Evolutionary conservation across 2,797 vertebrate species (phyloP).

Genomic region (Austrolebias charrua): DNA sequence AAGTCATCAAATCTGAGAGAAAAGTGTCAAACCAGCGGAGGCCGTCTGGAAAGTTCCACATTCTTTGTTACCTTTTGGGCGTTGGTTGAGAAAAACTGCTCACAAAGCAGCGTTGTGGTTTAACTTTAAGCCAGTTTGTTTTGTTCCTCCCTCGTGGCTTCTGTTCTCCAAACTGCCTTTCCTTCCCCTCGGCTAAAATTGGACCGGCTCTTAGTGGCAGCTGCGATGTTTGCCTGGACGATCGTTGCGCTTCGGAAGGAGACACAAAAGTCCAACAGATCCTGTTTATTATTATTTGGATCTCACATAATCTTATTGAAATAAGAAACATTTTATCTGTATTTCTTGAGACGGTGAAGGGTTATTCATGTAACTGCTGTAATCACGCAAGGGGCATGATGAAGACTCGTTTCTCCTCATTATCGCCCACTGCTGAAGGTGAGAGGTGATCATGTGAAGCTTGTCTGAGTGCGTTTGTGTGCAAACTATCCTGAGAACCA

Average conservation of each 20-base stretch:
- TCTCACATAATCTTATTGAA: conserved; percentile 5
- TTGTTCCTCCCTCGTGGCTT: conserved; percentile 50
- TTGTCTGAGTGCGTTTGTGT: too few relatives aligned
- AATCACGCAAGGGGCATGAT: conserved; percentile 10
- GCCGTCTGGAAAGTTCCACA: conserved; percentile 20
- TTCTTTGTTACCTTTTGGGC: conserved; percentile 54
- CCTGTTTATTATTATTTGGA: conserved; percentile 23
- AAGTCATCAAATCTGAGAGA: conserved; percentile 51
- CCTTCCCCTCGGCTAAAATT: conserved; percentile 78
- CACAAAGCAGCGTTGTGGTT: conserved; percentile 44
- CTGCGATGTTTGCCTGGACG: conserved; percentile 56
- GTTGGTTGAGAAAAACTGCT: conserved; percentile 29
- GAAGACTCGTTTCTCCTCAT: background rate
- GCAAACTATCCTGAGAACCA: too few relatives aligned
- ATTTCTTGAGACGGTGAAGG: conserved; percentile 18
- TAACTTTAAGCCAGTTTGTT: conserved; percentile 51
- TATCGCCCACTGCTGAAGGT: too few relatives aligned
- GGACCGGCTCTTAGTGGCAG: conserved; percentile 58
- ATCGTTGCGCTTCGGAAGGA: conserved; percentile 69
- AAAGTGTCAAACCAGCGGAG: conserved; percentile 11
- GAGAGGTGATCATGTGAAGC: too few relatives aligned
- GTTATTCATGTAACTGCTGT: conserved; percentile 23
- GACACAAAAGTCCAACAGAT: conserved; percentile 46
- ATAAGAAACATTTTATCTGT: conserved; percentile 17
- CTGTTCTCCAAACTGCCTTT: conserved; percentile 71